These are phyloP conservation scores for Hydrozoanthus tunicans DNA, from an alignment of 64 coral and sea anemone species.

Conservation along the genomic window DNA sequence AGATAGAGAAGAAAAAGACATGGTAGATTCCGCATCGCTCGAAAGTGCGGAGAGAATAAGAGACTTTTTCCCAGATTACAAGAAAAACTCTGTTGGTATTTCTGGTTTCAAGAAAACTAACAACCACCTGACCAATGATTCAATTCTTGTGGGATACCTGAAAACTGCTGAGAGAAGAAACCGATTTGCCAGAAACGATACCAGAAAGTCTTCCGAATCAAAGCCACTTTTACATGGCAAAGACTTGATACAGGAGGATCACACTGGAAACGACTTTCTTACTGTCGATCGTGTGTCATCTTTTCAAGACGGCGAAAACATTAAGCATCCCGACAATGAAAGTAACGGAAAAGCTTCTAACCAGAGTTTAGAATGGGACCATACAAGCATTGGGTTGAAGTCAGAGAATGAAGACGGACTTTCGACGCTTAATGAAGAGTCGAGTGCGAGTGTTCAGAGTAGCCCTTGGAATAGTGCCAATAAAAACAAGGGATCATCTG, in stretches of 20 bases:
- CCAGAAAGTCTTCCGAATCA: conserved; percentile 1
- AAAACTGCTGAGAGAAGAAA: conserved; percentile 39
- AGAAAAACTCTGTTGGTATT: conserved; percentile 10
- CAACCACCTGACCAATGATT: background rate
- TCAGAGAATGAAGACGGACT: conserved; percentile 15
- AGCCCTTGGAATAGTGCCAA: background rate
- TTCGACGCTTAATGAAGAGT: conserved; percentile 51
- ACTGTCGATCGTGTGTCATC: conserved; percentile 5
- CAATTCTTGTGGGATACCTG: conserved; percentile 7
- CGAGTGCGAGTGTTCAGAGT: conserved; percentile 3
- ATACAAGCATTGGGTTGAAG: conserved; percentile 51
- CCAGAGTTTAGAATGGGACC: conserved; percentile 78
- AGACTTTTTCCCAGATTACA: background rate
- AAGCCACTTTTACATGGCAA: conserved; percentile 25
- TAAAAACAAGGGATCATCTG: background rate
- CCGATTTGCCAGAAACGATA: conserved; percentile 6
- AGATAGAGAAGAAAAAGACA: conserved; percentile 52
- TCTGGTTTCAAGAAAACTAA: conserved; percentile 8
- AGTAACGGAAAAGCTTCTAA: conserved; percentile 27
- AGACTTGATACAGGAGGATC: background rate
- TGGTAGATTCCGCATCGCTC: conserved; percentile 22
- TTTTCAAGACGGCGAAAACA: background rate
- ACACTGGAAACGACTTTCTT: background rate
- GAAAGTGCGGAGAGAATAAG: conserved; percentile 21
- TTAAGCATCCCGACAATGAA: conserved; percentile 46